These are phyloP conservation scores for Panthera uncia DNA, from an alignment of 2,113 vertebrate species.

Conservation along the genomic window DNA sequence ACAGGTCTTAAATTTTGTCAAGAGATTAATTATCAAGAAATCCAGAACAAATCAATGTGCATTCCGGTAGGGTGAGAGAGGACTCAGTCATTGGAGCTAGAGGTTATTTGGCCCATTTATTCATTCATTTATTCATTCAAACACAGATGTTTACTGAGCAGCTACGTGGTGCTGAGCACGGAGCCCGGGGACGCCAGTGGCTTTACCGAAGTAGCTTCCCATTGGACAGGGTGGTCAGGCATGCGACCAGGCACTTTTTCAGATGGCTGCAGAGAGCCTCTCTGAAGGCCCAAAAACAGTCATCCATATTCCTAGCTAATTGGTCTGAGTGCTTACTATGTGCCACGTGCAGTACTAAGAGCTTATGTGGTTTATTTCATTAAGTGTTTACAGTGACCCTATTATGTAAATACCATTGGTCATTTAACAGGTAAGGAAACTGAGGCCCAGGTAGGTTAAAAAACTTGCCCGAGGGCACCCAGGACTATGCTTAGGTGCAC, in stretches of 20 bases:
- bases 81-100: background rate
- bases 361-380: background rate
- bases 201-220: background rate
- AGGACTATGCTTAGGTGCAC: background rate
- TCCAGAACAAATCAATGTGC: constrained; percentile 80
- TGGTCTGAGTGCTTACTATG: background rate
- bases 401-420: background rate
- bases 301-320: no score
- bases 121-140: background rate
- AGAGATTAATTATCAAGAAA: constrained; percentile 86
- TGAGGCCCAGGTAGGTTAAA: background rate
- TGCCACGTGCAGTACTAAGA: background rate
- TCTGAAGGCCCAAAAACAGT: background rate
- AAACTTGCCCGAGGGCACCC: background rate
- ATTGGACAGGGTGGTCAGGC: background rate
- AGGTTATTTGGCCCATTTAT: background rate
- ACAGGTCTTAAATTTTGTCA: constrained; percentile 84
- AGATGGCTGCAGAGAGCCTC: background rate
- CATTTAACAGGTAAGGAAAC: background rate
- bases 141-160: constrained; percentile 47
- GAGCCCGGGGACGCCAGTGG: background rate
- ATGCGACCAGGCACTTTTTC: background rate
- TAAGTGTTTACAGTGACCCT: background rate
- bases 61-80: constrained; percentile 48
- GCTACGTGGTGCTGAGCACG: background rate